phyloP scores from a whole-genome alignment of 2,888 invertebrate species.

The Hedychridium roseum region DNA sequence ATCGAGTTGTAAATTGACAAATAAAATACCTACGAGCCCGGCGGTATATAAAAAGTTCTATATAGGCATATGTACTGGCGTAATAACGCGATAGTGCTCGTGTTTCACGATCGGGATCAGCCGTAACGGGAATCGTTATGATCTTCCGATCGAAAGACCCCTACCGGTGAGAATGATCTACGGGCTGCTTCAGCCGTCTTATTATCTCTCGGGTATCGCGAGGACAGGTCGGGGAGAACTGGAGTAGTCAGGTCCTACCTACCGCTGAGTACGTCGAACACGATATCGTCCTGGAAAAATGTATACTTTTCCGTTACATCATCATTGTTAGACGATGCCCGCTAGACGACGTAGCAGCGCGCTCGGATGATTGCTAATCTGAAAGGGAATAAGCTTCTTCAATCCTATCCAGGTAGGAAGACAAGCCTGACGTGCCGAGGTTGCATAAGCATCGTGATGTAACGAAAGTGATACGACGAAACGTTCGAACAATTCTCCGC shows the following conservation, averaged over 20 bases:
- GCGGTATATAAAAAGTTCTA: neutral
- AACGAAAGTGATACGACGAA: no score
- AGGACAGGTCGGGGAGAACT: constrained; percentile 2
- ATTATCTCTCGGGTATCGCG: constrained; percentile 22
- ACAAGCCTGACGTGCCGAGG: no score
- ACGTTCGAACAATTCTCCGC: no score
- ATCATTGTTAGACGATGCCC: no score
- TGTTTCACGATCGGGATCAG: constrained; percentile 23
- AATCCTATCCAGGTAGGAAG: no score
- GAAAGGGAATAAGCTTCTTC: no score
- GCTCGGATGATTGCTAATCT: no score
- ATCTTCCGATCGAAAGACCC: constrained; percentile 21
- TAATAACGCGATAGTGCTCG: constrained; percentile 27
- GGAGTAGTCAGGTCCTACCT: no score
- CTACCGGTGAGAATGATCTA: constrained; percentile 10
- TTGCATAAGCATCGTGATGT: no score
- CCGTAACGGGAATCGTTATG: constrained; percentile 31
- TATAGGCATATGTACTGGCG: neutral
- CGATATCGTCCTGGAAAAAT: constrained; percentile 1
- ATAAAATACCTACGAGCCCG: constrained; percentile 33
- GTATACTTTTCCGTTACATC: no score
- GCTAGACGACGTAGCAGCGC: no score
- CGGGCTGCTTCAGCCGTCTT: constrained; percentile 10
- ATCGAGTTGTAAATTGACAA: constrained; percentile 38
- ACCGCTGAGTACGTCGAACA: constrained; percentile 11